Base-by-base conservation (phyloP, 2,113 vertebrate species). In the Aviceda subcristata region DNA sequence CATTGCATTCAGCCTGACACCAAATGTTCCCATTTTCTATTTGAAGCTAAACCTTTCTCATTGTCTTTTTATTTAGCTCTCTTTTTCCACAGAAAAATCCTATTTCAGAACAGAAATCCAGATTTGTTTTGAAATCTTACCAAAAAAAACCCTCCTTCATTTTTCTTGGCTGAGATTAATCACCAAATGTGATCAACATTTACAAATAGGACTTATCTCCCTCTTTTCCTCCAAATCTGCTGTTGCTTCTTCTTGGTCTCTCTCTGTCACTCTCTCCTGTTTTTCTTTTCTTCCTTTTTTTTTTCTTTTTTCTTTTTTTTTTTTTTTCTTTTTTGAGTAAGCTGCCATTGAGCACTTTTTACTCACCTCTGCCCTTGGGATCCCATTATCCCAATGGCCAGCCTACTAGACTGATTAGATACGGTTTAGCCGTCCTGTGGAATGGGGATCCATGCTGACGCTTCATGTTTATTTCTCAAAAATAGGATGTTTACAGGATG, bases 121-220 rank as follows among this genome's bases (percentile, higher is more conserved):
- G 27, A 63, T 94, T 85, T 59, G 20, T 92, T 89, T 85, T 95
- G 86, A 94, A 94, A 90, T 56, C 64, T 68, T 87, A 80, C 45
- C 0, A 75, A 83, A 96, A 80, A 83, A 66, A 0, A 2, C 24
- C 2, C 0, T 86, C 46, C 14, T 81, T 89, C 14, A 13, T 75
- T 75, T 96, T 91, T 90, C 64, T 87, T 95, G 89, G 74, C 81
- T 78, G 69, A 90, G 69, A 63, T 12, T 82, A 64, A 79, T 85
- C 39, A 90, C 94, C 87, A 96, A 95, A 96, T 90, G 87, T 75
- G 68, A 91, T 82, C 69, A 79, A 51, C 92, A 91, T 85, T 94
- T 86, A 81, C 66, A 79, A 87, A 91, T 38, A 90, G 39, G 73
- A 72, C 10, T 81, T 86, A 50, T 21, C 23, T 69, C 20, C 19